Percentiles rank a stretch among this genome's conserved stretches.
phyloP scores from a whole-genome alignment of 1,140 invertebrate species.

The Liolophura sinensis region DNA sequence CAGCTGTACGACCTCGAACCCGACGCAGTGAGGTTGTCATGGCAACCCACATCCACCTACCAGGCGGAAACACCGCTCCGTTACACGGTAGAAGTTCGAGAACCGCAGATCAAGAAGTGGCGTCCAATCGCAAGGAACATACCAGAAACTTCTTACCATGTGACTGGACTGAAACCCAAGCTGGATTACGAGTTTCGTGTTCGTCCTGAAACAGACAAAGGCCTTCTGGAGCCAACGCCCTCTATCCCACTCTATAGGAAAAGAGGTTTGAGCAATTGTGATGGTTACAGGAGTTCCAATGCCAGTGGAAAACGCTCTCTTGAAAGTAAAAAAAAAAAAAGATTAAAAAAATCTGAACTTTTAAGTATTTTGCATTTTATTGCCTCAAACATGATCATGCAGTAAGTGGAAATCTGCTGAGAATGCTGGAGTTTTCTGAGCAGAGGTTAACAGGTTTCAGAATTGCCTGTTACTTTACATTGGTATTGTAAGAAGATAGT shows the following conservation, averaged over 20 bases:
- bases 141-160: slow-evolving; percentile 35
- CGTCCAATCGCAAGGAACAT: slow-evolving; percentile 32
- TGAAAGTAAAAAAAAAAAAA: no score
- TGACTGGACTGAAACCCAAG: slow-evolving; percentile 80
- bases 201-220: slow-evolving; percentile 89
- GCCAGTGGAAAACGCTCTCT: no score
- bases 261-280: slow-evolving; percentile 24
- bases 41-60: slow-evolving; percentile 28
- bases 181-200: slow-evolving; percentile 97
- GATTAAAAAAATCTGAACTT: no score
- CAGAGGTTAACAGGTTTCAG: no score
- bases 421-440: no score
- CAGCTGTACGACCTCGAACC: slow-evolving; percentile 30
- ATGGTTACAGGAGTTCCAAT: no score
- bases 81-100: slow-evolving; percentile 40
- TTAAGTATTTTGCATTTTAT: no score
- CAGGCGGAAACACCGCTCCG: slow-evolving; percentile 27
- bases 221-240: slow-evolving; percentile 33
- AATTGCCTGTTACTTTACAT: no score
- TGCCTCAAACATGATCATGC: no score
- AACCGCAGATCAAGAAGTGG: slow-evolving; percentile 37
- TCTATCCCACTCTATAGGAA: slow-evolving; percentile 40
- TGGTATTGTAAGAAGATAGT: no score
- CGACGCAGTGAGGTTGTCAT: slow-evolving; percentile 34
- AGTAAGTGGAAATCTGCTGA: no score